These are phyloP conservation scores for Pagetopsis macropterus DNA, from an alignment of 2,797 vertebrate genomes.

Conservation along the genomic window DNA sequence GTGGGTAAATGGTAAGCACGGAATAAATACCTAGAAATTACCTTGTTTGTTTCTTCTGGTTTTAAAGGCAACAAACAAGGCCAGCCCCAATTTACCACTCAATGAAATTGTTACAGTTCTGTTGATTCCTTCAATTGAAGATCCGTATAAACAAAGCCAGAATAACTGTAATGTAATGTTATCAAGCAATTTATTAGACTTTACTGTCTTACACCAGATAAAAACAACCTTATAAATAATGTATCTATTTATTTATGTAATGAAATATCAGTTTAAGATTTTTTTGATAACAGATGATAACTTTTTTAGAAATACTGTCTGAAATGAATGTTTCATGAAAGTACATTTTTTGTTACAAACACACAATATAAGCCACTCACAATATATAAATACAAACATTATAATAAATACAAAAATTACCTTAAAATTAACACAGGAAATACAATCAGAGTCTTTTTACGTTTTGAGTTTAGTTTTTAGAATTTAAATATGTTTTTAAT, in stretches of 20 bases:
- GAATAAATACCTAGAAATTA: constrained; percentile 76
- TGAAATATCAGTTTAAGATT: constrained; percentile 16
- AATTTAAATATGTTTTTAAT: not conserved
- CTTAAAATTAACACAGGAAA: constrained; percentile 7
- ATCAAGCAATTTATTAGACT: not conserved
- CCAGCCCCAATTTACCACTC: constrained; percentile 59
- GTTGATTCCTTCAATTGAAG: constrained; percentile 38
- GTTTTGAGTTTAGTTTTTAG: not conserved
- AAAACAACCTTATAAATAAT: not conserved
- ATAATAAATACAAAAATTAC: not conserved
- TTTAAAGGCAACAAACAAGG: constrained; percentile 74
- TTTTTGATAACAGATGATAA: not conserved
- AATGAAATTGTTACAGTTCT: constrained; percentile 39
- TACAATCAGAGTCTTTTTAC: constrained; percentile 7
- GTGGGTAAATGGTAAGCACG: constrained; percentile 68
- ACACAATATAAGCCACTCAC: not conserved
- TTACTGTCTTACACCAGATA: not conserved
- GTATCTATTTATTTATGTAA: not conserved
- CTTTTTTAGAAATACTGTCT: not conserved
- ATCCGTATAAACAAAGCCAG: constrained; percentile 11
- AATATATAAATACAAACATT: not conserved
- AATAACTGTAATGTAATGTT: not conserved
- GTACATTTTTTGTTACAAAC: not conserved
- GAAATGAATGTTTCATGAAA: constrained; percentile 4
- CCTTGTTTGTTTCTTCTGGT: constrained; percentile 78